These are phyloP conservation scores for Nebria ingens DNA, from an alignment of 1,140 invertebrate genomes.

Conservation along the genomic window DNA sequence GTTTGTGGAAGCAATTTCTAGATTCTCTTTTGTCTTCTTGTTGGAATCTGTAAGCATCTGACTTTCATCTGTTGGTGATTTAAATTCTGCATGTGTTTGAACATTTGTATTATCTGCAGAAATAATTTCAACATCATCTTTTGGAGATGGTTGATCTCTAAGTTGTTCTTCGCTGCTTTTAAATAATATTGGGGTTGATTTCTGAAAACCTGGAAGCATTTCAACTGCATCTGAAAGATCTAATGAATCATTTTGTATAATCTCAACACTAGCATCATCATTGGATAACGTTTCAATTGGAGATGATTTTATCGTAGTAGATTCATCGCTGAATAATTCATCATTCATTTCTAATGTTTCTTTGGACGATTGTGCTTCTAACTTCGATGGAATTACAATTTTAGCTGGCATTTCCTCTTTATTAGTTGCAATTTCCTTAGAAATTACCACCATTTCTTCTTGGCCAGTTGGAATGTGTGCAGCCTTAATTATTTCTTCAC, in stretches of 20 bases:
- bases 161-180: background rate
- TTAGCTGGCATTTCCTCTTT: conserved; percentile 11
- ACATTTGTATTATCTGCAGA: conserved; percentile 5
- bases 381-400: conserved; percentile 4
- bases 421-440: background rate
- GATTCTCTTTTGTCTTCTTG: conserved; percentile 15
- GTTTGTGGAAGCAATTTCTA: conserved; percentile 18
- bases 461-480: no score
- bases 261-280: conserved; percentile 26
- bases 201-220: conserved; percentile 15
- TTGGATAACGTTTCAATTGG: conserved; percentile 18
- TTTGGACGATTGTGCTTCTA: conserved; percentile 15
- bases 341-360: conserved; percentile 25
- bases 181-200: background rate
- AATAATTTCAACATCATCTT: conserved; percentile 20
- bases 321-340: conserved; percentile 23
- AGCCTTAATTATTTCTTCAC: conserved; percentile 5
- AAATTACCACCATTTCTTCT: background rate
- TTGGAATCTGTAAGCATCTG: no score
- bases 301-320: conserved; percentile 20
- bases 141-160: background rate
- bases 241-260: background rate
- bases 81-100: background rate
- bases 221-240: conserved; percentile 15
- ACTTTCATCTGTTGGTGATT: conserved; percentile 13